Conservation (phyloP, 2,888 invertebrate species). For the Coremacera marginata region DNA sequence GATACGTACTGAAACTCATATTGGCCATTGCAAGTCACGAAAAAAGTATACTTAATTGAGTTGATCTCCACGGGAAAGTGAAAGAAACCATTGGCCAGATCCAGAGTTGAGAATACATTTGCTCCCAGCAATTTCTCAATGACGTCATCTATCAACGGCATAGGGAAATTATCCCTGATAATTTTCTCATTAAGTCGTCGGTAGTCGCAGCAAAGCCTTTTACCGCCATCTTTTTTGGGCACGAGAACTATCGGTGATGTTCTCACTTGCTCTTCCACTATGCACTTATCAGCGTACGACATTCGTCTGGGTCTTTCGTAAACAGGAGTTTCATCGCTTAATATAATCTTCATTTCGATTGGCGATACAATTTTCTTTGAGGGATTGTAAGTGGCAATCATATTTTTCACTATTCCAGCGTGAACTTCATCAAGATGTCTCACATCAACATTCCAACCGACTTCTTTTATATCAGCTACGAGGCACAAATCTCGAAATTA, state of each 20-base stretch:
- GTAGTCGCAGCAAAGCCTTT: slow-evolving; percentile 31
- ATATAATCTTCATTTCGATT: slow-evolving; percentile 38
- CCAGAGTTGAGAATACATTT: neutral
- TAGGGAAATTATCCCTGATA: slow-evolving; percentile 27
- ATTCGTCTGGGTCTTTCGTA: too few species aligned
- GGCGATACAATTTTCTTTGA: slow-evolving; percentile 26
- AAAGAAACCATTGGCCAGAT: neutral
- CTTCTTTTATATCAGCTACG: too few species aligned
- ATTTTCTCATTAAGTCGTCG: slow-evolving; percentile 24
- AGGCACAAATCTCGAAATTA: too few species aligned
- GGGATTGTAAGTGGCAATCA: slow-evolving; percentile 25
- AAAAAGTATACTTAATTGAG: too few species aligned
- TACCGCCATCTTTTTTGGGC: slow-evolving; percentile 36
- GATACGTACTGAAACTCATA: too few species aligned
- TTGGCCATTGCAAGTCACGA: too few species aligned
- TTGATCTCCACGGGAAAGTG: slow-evolving; percentile 17
- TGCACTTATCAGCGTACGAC: slow-evolving; percentile 20
- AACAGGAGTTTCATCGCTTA: too few species aligned
- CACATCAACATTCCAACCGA: too few species aligned
- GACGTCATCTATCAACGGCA: neutral
- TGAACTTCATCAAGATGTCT: slow-evolving; percentile 13
- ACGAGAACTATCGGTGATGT: slow-evolving; percentile 25
- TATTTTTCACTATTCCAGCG: neutral
- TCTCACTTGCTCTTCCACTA: slow-evolving; percentile 31
- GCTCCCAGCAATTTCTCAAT: too few species aligned